phyloP scores from a whole-genome alignment of 2,113 vertebrate genomes.

The Myocastor coypus region DNA sequence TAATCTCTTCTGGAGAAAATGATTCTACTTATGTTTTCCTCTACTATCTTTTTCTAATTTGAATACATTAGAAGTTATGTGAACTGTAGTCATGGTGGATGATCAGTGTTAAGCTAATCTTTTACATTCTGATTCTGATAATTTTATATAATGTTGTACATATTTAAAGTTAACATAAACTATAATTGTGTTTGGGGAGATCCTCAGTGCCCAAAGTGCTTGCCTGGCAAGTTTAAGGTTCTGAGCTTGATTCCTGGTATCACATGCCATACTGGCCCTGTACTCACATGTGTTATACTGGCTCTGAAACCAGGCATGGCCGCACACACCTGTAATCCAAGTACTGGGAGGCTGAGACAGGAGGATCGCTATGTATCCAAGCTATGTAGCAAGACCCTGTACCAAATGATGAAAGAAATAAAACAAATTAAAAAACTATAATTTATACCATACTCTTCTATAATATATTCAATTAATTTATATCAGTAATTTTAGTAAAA shows the following conservation, averaged over 20 bases:
- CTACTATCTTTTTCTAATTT: neutral
- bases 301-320: too few species aligned
- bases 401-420: too few species aligned
- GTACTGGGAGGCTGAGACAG: too few species aligned
- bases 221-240: too few species aligned
- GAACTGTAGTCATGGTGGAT: neutral
- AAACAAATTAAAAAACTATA: too few species aligned
- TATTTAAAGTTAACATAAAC: conserved; percentile 23
- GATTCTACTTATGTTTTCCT: conserved; percentile 6
- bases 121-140: neutral
- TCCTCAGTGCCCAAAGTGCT: too few species aligned
- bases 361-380: too few species aligned
- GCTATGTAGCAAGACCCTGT: too few species aligned
- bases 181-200: neutral
- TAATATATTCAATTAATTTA: conserved; percentile 37
- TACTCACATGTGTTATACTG: too few species aligned
- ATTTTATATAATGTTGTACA: conserved; percentile 8
- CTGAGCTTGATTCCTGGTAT: too few species aligned
- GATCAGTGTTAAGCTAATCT: neutral
- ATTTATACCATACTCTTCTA: neutral
- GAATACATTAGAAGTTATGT: conserved; percentile 22
- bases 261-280: too few species aligned
- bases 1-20: neutral
- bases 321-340: too few species aligned
- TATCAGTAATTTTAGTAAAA: neutral